Base-by-base conservation (phyloP, 2,113 vertebrate genomes). In the Brevimyrus niger region DNA sequence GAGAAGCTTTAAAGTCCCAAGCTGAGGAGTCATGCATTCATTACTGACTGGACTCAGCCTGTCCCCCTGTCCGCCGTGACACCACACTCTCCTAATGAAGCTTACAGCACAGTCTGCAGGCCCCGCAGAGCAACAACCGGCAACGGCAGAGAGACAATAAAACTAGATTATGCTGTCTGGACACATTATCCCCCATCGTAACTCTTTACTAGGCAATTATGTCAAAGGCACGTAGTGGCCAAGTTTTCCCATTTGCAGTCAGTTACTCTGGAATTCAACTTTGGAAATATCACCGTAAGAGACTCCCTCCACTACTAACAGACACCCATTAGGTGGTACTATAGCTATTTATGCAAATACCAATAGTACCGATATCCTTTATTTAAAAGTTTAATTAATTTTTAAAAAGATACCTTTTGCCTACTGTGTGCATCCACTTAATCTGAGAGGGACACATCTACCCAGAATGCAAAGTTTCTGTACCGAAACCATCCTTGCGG, bases 161-260 rank as follows among this genome's bases (percentile, higher is more conserved):
- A 47, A 87, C 11, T 10, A 53, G 38, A 61, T 85, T 61, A 89
- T 85, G 80, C 38, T 21, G 21, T 85, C 88, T 89, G 88, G 44
- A 61, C 76, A 89, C 38, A 82, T 58, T 51, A 46, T 84, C 38
- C 2, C 53, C 17, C 50, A 61, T 42, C 27, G 86, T 55, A 87
- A 65, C 51, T 61, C 53, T 87, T 87, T 61, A 87, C 51, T 65
- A 44, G 53, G 58, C 53, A 38, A 8, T 84, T 87, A 87, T 58
- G 55, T 61, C 35, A 65, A 44, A 61, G 35, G 17, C 27, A 58
- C 13, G 31, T 3, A 53, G 31, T 27, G 13, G 35, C 35, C 6
- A 1, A 38, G 73, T 80, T 69, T 69, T 86, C 47, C 84, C n/a
- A 31, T 51, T 48, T 27, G 50, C 50, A 27, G 50, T 87, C 48